Conservation (phyloP, 2,888 invertebrate species). For the Periphyllus acericola region DNA sequence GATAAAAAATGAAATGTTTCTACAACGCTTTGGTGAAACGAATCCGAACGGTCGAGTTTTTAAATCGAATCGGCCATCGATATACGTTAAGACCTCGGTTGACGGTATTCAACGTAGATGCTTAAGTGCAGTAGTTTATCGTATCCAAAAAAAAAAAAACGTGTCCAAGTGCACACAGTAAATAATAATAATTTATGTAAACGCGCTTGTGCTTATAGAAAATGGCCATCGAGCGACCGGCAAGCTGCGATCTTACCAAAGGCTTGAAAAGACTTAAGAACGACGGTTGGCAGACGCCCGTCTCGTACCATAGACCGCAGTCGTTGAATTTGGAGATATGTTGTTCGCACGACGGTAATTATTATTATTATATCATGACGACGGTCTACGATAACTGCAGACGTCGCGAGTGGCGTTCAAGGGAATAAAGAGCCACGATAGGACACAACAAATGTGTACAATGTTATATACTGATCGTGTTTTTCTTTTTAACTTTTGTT, state of each 20-base stretch:
- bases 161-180: not conserved
- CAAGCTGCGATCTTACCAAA: slow-evolving; percentile 64
- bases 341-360: slow-evolving; percentile 62
- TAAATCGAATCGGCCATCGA: no score
- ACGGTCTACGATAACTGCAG: not conserved
- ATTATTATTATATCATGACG: not conserved
- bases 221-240: slow-evolving; percentile 63
- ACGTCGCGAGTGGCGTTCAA: not conserved
- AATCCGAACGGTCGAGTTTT: no score
- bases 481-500: not conserved
- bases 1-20: no score
- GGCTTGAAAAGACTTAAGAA: slow-evolving; percentile 43
- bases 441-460: no score
- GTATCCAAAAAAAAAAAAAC: not conserved
- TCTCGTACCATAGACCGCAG: slow-evolving; percentile 73
- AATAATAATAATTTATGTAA: not conserved
- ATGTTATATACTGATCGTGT: no score
- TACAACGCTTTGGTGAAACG: no score
- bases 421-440: no score
- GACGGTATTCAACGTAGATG: no score
- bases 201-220: not conserved
- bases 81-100: no score
- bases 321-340: slow-evolving; percentile 74
- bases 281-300: slow-evolving; percentile 39
- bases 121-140: no score